phyloP scores from a whole-genome alignment of 2,888 invertebrate species.

The Phania funesta region DNA sequence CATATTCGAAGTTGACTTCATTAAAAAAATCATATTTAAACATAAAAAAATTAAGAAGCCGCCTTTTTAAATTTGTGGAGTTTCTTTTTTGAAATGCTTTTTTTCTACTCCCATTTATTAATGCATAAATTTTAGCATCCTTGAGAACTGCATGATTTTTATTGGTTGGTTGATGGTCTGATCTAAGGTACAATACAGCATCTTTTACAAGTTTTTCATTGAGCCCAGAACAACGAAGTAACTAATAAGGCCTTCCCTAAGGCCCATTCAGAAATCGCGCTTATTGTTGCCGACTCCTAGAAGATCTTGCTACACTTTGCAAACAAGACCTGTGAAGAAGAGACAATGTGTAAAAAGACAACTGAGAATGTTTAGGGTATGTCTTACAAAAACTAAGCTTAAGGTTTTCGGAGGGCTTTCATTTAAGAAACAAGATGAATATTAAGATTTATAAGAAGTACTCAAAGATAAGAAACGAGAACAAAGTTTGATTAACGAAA shows the following conservation, averaged over 20 bases:
- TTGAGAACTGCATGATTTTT: conserved; percentile 68
- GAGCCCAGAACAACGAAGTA: neutral
- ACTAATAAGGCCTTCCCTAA: neutral
- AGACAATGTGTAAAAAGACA: too few relatives aligned
- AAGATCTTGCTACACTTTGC: too few relatives aligned
- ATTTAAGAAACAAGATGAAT: too few relatives aligned
- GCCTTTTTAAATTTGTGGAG: conserved; percentile 55
- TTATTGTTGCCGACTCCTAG: too few relatives aligned
- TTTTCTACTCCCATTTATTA: conserved; percentile 55
- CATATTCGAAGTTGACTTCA: conserved; percentile 61
- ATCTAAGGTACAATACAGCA: conserved; percentile 66
- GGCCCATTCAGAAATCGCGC: neutral
- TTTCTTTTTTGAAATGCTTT: conserved; percentile 22
- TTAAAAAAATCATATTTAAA: conserved; percentile 63
- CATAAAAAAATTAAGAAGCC: conserved; percentile 54
- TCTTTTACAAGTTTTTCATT: conserved; percentile 27
- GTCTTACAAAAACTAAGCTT: too few relatives aligned
- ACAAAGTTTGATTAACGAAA: too few relatives aligned
- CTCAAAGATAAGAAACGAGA: too few relatives aligned
- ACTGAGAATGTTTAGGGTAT: too few relatives aligned
- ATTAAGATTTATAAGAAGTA: too few relatives aligned
- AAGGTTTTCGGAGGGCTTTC: too few relatives aligned
- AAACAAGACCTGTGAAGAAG: too few relatives aligned
- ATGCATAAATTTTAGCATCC: conserved; percentile 67
- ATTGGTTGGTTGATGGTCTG: conserved; percentile 66